Evolutionary conservation across 2,113 vertebrate species (phyloP), one percentile per base, ranked within the genome.

Genomic region (Oenanthe oenanthe): DNA sequence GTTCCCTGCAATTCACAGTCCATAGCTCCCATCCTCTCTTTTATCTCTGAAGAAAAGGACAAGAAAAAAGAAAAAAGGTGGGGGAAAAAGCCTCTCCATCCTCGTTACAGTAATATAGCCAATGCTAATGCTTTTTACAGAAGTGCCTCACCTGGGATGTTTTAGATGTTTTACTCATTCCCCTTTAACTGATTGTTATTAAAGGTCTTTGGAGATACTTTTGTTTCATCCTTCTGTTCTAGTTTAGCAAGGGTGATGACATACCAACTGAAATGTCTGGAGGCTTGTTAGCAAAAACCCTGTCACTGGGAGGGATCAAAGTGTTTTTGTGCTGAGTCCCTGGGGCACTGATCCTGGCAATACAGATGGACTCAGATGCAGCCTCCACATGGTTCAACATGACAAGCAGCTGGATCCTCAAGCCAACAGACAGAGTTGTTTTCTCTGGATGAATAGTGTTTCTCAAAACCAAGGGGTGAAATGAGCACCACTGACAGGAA

Each of bases 261-360:
- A 98, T 97, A 96, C 97, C 96, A 96, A 93, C 96, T 95, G 77
- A 96, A 97, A 97, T 97, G 97, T 98, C 98, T 97, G 96, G 97
- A 97, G 97, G 96, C 98, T 98, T 98, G 97, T 98, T 98, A 98
- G 98, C 96, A 97, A 97, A 98, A 97, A 89, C 96, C 82, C 91
- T 97, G 97, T 97, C 97, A 94, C 95, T 81, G 61, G 91, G 94
- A 97, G 97, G 96, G 95, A 98, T 97, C 97, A 98, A 94, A 98
- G 95, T 96, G 75, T 45, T 97, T 97, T 89, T 97, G 95, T 96
- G 92, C 87, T 54, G 87, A 81, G 96, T 97, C 97, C 96, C 97
- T 72, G 88, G 96, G 96, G 97, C 96, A 94, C 90, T 91, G 96
- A 97, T 97, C 96, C 96, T 95, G 54, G 91, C 95, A 93, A 92